These are phyloP conservation scores for Rhopalosiphum nymphaeae DNA, from an alignment of 2,888 invertebrate species.

Conservation along the genomic window DNA sequence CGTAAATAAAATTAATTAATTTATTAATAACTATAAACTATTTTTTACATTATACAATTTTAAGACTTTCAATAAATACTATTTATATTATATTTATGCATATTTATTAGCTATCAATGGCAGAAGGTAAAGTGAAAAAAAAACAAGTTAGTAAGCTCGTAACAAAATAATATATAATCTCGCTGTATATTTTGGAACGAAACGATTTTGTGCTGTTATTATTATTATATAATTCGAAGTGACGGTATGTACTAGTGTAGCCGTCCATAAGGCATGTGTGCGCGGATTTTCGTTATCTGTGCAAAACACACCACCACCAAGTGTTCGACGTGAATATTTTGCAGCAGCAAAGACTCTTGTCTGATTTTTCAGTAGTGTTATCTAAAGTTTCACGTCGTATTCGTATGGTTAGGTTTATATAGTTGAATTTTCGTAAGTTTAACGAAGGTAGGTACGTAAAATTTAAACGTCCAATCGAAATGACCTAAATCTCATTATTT, in stretches of 20 bases:
- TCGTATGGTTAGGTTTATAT: neutral
- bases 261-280: neutral
- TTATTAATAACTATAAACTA: neutral
- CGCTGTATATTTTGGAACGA: neutral
- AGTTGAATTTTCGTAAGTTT: neutral
- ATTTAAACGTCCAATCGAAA: neutral
- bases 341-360: neutral
- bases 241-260: neutral
- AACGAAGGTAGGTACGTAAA: neutral
- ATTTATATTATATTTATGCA: neutral
- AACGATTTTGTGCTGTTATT: neutral
- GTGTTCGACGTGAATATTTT: neutral
- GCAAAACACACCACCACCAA: neutral
- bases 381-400: neutral
- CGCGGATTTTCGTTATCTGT: neutral
- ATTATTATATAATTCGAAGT: neutral
- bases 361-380: neutral
- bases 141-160: neutral
- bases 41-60: neutral
- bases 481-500: neutral
- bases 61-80: neutral
- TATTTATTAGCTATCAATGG: neutral
- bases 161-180: constrained; percentile 7
- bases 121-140: neutral
- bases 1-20: neutral